A percentile compares a stretch with the other conserved stretches of the same genome.
Conservation (phyloP, 2,888 invertebrate genomes). For the Brachyopa scutellaris region DNA sequence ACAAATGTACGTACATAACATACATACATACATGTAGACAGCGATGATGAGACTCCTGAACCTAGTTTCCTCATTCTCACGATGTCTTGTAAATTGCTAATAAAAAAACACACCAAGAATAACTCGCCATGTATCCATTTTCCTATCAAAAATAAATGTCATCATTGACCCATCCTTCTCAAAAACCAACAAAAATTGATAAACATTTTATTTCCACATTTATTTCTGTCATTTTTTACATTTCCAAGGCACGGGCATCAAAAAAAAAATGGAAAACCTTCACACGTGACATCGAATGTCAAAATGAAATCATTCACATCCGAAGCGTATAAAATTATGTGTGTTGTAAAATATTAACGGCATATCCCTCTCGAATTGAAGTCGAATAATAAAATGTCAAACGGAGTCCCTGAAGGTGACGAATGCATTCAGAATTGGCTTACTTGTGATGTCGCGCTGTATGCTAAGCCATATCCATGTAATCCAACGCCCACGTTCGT, state of each 20-base stretch:
- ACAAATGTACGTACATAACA: too few relatives aligned
- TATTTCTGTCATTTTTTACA: conserved; percentile 40
- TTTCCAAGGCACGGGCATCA: not conserved
- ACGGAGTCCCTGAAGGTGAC: conserved; percentile 19
- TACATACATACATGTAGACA: too few relatives aligned
- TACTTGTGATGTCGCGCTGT: not conserved
- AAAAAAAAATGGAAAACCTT: not conserved
- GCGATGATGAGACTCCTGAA: too few relatives aligned
- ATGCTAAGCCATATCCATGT: not conserved
- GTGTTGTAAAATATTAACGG: conserved; percentile 59
- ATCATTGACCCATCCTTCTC: not conserved
- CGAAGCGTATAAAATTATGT: conserved; percentile 43
- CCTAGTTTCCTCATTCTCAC: too few relatives aligned
- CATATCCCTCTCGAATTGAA: conserved; percentile 26
- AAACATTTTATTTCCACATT: conserved; percentile 42
- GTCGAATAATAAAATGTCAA: conserved; percentile 37
- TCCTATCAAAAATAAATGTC: not conserved
- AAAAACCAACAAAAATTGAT: conserved; percentile 28
- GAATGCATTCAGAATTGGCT: conserved; percentile 45
- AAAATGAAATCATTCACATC: conserved; percentile 41
- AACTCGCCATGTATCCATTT: not conserved
- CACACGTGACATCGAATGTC: conserved; percentile 25
- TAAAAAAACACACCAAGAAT: too few relatives aligned
- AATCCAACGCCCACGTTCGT: conserved; percentile 39
- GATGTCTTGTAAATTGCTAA: too few relatives aligned